phyloP scores from a whole-genome alignment of 2,888 invertebrate genomes.

The Eutolmus rufibarbis region DNA sequence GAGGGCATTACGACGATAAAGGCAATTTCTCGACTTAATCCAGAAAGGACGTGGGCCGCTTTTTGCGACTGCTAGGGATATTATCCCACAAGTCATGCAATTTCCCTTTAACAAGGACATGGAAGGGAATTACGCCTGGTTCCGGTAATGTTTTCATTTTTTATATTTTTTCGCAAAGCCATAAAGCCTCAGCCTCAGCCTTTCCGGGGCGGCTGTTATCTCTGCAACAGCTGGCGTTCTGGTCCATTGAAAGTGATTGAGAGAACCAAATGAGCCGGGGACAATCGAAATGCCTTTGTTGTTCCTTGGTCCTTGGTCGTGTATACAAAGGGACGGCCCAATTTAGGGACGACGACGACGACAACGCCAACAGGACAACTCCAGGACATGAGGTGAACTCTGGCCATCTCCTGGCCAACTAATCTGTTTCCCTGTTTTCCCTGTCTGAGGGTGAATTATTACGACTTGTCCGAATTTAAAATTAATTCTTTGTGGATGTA shows the following conservation, averaged over 20 bases:
- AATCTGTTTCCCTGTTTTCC: neutral
- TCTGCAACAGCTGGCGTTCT: slow-evolving; percentile 50
- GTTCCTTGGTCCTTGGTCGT: neutral
- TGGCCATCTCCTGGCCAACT: neutral
- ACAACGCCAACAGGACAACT: neutral
- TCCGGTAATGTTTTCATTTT: slow-evolving; percentile 34
- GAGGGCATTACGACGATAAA: slow-evolving; percentile 1
- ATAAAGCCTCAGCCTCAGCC: slow-evolving; percentile 19
- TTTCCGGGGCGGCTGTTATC: slow-evolving; percentile 46
- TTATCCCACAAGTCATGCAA: slow-evolving; percentile 12
- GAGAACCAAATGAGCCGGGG: slow-evolving; percentile 50
- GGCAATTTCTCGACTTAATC: slow-evolving; percentile 23
- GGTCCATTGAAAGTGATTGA: slow-evolving; percentile 50
- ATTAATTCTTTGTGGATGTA: neutral
- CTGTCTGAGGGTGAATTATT: neutral
- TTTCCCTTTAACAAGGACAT: slow-evolving; percentile 1
- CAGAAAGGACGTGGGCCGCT: slow-evolving; percentile 10
- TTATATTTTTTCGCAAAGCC: slow-evolving; percentile 18
- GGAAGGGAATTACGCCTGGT: neutral
- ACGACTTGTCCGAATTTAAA: neutral
- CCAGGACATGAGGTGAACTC: slow-evolving; percentile 18
- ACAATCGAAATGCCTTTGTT: slow-evolving; percentile 33
- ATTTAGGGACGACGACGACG: slow-evolving; percentile 8
- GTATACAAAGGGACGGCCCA: neutral
- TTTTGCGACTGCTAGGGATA: neutral